Conservation (phyloP, 1,140 invertebrate genomes). For the Daktulosphaira vitifoliae region DNA sequence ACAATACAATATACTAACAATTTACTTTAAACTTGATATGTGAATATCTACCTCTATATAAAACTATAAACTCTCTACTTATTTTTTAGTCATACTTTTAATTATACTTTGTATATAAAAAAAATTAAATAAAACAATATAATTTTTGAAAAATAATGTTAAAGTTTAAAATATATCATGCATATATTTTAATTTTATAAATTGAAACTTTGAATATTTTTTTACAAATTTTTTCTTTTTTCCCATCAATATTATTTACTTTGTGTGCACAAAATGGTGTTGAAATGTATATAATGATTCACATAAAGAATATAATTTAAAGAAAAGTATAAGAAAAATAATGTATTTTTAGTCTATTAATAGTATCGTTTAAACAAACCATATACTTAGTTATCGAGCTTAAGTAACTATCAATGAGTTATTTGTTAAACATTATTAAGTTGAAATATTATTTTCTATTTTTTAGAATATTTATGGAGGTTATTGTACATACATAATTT, state of each 20-base stretch:
- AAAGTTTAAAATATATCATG: too few relatives aligned
- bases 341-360: neutral
- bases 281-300: conserved; percentile 21
- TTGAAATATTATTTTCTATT: neutral
- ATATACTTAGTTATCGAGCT: conserved; percentile 4
- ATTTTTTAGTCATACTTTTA: neutral
- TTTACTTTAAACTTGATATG: too few relatives aligned
- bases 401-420: neutral
- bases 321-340: too few relatives aligned
- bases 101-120: too few relatives aligned
- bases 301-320: too few relatives aligned
- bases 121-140: too few relatives aligned
- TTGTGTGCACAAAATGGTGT: conserved; percentile 4
- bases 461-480: neutral
- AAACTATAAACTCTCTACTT: neutral
- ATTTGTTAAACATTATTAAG: conserved; percentile 2
- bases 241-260: too few relatives aligned
- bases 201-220: conserved; percentile 2
- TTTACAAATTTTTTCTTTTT: conserved; percentile 19
- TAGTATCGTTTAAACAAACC: neutral
- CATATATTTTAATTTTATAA: too few relatives aligned
- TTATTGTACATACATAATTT: neutral
- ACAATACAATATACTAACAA: too few relatives aligned
- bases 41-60: neutral
- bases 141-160: too few relatives aligned